These are phyloP conservation scores for Bufotes viridis DNA, from an alignment of 2,797 vertebrate species.

Conservation along the genomic window DNA sequence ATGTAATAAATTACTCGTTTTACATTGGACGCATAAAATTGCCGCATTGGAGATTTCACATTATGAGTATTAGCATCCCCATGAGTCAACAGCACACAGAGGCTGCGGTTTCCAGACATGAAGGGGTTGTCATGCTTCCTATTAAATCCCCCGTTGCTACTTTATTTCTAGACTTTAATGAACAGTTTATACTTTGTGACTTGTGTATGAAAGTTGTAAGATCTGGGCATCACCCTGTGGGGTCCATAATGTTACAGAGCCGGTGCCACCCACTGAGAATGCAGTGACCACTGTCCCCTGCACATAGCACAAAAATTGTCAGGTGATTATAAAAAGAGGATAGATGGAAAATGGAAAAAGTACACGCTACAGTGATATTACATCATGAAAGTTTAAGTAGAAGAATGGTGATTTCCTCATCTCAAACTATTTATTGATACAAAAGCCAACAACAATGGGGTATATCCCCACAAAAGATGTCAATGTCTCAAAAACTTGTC, in stretches of 20 bases:
- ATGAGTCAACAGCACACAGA: background rate
- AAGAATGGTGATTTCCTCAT: too few species aligned
- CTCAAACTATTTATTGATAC: too few species aligned
- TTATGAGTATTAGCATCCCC: background rate
- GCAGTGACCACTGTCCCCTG: background rate
- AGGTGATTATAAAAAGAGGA: background rate
- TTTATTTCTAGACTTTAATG: background rate
- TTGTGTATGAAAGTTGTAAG: background rate
- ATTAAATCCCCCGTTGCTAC: background rate
- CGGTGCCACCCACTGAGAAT: background rate
- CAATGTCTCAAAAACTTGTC: too few species aligned
- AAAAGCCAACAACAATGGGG: too few species aligned
- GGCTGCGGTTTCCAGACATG: background rate
- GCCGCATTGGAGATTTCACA: background rate
- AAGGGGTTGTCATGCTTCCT: background rate
- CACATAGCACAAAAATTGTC: background rate
- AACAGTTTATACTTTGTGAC: slow-evolving; percentile 2
- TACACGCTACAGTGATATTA: too few species aligned
- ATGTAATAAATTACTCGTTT: background rate
- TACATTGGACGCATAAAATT: background rate
- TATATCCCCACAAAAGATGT: too few species aligned
- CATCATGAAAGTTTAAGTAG: too few species aligned
- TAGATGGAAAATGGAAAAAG: too few species aligned
- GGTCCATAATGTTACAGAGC: background rate
- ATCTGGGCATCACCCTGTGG: background rate